These are phyloP conservation scores for Enteromius mattozi DNA, from an alignment of 2,797 vertebrate genomes.

Conservation along the genomic window DNA sequence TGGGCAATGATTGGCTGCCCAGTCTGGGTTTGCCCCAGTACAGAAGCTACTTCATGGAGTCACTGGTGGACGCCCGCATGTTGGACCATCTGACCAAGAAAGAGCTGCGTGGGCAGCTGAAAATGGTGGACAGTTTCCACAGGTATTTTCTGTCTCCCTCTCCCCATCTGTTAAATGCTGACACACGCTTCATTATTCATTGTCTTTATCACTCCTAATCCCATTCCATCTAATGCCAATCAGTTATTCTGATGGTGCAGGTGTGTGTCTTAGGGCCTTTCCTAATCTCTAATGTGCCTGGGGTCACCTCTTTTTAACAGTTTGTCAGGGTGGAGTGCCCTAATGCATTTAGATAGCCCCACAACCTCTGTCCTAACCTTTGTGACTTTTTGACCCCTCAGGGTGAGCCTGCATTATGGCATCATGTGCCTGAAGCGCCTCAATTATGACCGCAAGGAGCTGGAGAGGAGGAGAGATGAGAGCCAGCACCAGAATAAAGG, in stretches of 20 bases:
- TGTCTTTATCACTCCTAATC: background rate
- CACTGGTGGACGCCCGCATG: constrained; percentile 93
- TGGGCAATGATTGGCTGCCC: constrained; percentile 94
- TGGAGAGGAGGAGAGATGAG: constrained; percentile 89
- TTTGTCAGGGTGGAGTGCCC: background rate
- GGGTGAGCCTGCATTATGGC: constrained; percentile 93
- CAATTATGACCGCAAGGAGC: constrained; percentile 92
- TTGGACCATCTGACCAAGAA: constrained; percentile 95
- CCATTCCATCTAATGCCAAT: background rate
- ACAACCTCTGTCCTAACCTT: constrained; percentile 50
- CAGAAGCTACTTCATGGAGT: constrained; percentile 96
- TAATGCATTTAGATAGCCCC: constrained; percentile 48
- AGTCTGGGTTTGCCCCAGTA: constrained; percentile 92
- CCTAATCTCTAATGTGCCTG: constrained; percentile 22
- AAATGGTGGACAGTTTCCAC: constrained; percentile 97
- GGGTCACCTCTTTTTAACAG: constrained; percentile 49
- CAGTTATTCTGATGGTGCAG: constrained; percentile 36
- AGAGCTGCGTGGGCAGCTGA: constrained; percentile 91
- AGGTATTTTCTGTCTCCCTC: constrained; percentile 75
- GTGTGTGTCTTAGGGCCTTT: constrained; percentile 61
- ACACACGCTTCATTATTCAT: background rate
- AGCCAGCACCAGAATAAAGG: constrained; percentile 89
- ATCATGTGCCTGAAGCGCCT: constrained; percentile 95
- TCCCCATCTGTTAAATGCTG: constrained; percentile 19
- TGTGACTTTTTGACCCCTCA: constrained; percentile 62